Conservation (phyloP, 2,888 invertebrate genomes). For the Tupiocoris notatus region DNA sequence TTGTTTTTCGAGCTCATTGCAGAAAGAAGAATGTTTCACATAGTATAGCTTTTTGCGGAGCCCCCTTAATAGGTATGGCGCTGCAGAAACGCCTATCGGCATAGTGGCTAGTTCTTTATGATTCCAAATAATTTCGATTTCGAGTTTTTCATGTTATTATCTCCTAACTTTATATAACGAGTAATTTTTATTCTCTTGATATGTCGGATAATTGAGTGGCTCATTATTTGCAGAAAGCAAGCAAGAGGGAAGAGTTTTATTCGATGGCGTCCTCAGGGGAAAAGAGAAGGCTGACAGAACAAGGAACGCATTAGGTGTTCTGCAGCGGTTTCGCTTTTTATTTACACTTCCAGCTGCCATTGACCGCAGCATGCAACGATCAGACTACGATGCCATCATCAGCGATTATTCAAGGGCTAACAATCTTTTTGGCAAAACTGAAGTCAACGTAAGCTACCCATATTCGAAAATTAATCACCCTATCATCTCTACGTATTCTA, state of each 20-base stretch:
- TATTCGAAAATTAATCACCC: not conserved
- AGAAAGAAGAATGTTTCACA: no score
- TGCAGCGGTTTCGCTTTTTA: slow-evolving; percentile 90
- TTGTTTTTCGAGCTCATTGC: no score
- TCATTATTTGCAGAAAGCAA: slow-evolving; percentile 83
- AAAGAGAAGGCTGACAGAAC: slow-evolving; percentile 96
- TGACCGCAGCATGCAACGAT: slow-evolving; percentile 87
- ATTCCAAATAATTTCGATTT: no score
- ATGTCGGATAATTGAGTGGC: no score
- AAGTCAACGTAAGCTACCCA: slow-evolving; percentile 72
- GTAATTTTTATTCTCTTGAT: no score
- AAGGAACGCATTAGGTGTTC: slow-evolving; percentile 86
- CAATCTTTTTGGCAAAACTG: slow-evolving; percentile 91
- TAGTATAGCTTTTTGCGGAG: no score
- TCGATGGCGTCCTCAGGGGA: slow-evolving; percentile 85
- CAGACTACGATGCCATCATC: slow-evolving; percentile 95
- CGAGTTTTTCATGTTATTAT: no score
- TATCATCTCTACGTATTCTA: not conserved
- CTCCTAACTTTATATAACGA: not conserved
- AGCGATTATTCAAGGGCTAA: slow-evolving; percentile 96
- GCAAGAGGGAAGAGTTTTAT: slow-evolving; percentile 84
- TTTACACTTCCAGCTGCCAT: slow-evolving; percentile 94
- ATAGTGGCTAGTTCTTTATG: no score
- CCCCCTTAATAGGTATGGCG: no score
- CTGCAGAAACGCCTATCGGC: no score